Base-by-base conservation (phyloP, 2,888 invertebrate genomes). In the Acronicta alni region DNA sequence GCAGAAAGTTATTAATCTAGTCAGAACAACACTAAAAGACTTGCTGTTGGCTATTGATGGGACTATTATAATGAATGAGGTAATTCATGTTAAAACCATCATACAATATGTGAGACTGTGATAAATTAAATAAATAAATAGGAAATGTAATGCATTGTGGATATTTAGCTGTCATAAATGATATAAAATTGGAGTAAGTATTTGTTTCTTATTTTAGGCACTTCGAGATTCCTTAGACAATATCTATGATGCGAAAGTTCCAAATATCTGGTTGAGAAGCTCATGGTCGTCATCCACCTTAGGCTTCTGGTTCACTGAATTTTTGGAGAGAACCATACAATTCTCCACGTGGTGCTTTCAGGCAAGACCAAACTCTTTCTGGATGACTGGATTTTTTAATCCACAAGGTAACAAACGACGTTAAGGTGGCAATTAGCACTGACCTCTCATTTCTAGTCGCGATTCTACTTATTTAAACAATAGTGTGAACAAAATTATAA, bases 371-470 rank as follows among this genome's bases (percentile, higher is more conserved):
- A 84, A 90, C 10, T 95, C 96, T 12, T 98, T 98, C 87, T 98
- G 98, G 98, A 98, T 98, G 97, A 97, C 98, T 4, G 98, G 98
- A 7, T 98, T 98, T 86, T 98, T 98, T 80, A 98, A 98, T 92
- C 97, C 98, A 1, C 98, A 98, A 96, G 98, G 97, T 96, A 78
- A 62, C 42, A 18, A 26, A 14, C 14, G 26, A 18, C 5, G 20
- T 20, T 20, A 20, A 20, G 5, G 20, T 5, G 20, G 20, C 5
- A 20, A 5, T 20, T 20, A 20, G 20, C 20, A 20, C 20, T 2
- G 20, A 20, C 20, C 20, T 20, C 5, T 20, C 5, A 5, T 5
- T 23, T 23, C 1, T 9, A n/a, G n/a, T n/a, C n/a, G n/a, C n/a
- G n/a, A n/a, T n/a, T n/a, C n/a, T n/a, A n/a, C n/a, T n/a, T n/a